Evolutionary conservation across 1,140 invertebrate species (phyloP).

Genomic region (Mycetomoellerius zeteki): DNA sequence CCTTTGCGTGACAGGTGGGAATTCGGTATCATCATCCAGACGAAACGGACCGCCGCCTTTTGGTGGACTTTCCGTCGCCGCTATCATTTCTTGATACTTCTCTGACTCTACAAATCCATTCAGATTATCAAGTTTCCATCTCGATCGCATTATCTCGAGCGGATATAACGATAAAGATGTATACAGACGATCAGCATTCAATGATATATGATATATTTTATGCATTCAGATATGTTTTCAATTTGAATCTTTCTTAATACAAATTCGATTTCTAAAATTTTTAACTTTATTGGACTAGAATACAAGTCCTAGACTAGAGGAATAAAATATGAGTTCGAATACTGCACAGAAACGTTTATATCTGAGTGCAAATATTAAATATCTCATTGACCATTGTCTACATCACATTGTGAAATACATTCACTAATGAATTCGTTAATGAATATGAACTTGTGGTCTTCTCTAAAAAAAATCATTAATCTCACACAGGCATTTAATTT

Average conservation of each 20-base stretch:
- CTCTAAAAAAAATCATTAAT: conserved; percentile 17
- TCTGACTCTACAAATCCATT: conserved; percentile 91
- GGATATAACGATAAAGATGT: conserved; percentile 78
- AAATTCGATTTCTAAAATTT: background rate
- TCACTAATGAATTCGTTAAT: conserved; percentile 56
- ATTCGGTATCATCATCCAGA: conserved; percentile 93
- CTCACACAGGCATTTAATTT: conserved; percentile 8
- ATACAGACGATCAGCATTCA: conserved; percentile 65
- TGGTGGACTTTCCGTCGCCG: conserved; percentile 90
- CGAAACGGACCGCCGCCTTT: conserved; percentile 89
- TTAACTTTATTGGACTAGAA: background rate
- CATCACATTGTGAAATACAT: conserved; percentile 52
- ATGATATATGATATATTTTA: conserved; percentile 71
- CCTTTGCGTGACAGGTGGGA: conserved; percentile 93
- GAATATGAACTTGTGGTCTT: conserved; percentile 37
- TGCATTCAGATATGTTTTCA: conserved; percentile 29
- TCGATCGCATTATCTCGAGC: conserved; percentile 59
- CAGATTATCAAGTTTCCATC: conserved; percentile 52
- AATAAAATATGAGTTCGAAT: background rate
- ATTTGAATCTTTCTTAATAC: background rate
- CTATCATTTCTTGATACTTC: conserved; percentile 91
- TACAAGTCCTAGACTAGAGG: background rate
- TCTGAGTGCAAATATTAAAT: conserved; percentile 56
- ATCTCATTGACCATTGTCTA: conserved; percentile 61
- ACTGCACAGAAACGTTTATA: background rate